Evolutionary conservation across 2,888 invertebrate species (phyloP).

Genomic region (Andrena bucephala): DNA sequence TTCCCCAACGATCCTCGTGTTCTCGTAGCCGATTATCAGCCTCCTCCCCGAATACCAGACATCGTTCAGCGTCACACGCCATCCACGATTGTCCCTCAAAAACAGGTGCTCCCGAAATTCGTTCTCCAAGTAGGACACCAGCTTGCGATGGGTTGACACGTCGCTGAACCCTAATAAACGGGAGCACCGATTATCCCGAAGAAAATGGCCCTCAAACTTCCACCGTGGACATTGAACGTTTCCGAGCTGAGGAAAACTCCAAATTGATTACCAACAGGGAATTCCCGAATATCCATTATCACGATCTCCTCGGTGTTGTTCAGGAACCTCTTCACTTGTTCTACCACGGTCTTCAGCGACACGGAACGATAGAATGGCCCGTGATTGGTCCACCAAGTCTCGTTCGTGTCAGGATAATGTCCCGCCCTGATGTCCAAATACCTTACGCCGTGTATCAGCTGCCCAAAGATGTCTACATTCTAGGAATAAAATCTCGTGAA

Average conservation of each 20-base stretch:
- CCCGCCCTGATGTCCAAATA: slow-evolving; percentile 88
- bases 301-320: slow-evolving; percentile 87
- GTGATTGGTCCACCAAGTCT: slow-evolving; percentile 87
- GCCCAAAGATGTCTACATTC: slow-evolving; percentile 87
- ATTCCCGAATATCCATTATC: slow-evolving; percentile 87
- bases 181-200: neutral
- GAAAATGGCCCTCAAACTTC: neutral
- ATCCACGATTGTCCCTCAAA: slow-evolving; percentile 81
- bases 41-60: slow-evolving; percentile 86
- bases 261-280: slow-evolving; percentile 86
- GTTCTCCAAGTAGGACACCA: slow-evolving; percentile 82
- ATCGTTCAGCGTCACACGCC: slow-evolving; percentile 85
- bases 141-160: slow-evolving; percentile 78
- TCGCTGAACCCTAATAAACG: slow-evolving; percentile 53
- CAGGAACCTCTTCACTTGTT: slow-evolving; percentile 87
- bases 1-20: slow-evolving; percentile 79
- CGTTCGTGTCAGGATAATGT: slow-evolving; percentile 83
- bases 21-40: slow-evolving; percentile 86
- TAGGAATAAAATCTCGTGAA: slow-evolving; percentile 62
- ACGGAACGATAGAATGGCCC: slow-evolving; percentile 85
- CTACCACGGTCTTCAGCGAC: slow-evolving; percentile 85
- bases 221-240: neutral
- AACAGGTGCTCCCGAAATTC: slow-evolving; percentile 82
- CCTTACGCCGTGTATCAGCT: slow-evolving; percentile 87
- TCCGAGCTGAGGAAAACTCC: neutral